Conservation (phyloP, 1,140 invertebrate species). For the Procambarus clarkii region DNA sequence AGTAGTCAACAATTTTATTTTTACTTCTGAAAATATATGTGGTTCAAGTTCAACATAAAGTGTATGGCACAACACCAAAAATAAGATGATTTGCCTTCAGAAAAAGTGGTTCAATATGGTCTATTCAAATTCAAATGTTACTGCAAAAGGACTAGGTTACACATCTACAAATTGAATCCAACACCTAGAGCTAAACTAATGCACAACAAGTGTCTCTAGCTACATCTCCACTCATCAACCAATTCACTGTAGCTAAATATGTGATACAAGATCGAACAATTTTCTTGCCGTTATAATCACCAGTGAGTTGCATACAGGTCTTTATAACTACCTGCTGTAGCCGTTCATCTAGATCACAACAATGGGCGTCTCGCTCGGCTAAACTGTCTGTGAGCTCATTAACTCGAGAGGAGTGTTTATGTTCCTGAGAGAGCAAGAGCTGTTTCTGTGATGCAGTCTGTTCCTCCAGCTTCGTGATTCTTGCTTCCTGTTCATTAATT, state of each 20-base stretch:
- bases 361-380: constrained; percentile 8
- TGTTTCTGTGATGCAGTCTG: constrained; percentile 34
- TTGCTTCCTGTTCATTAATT: constrained; percentile 25
- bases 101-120: too few species aligned
- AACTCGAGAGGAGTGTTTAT: not conserved
- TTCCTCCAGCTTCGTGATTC: constrained; percentile 12
- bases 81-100: too few species aligned
- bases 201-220: too few species aligned
- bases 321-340: constrained; percentile 37
- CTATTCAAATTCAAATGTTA: too few species aligned
- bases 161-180: too few species aligned
- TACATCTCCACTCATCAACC: too few species aligned
- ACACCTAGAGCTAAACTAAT: too few species aligned
- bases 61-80: too few species aligned
- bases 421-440: constrained; percentile 9
- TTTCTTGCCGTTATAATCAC: not conserved
- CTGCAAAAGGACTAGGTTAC: too few species aligned
- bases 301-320: not conserved
- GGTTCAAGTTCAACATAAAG: too few species aligned
- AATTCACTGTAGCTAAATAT: not conserved
- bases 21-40: too few species aligned
- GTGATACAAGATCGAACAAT: not conserved
- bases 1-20: too few species aligned
- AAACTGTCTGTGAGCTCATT: constrained; percentile 2
- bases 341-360: not conserved